Base-by-base conservation (phyloP, 2,113 vertebrate species). In the Camelus dromedarius region DNA sequence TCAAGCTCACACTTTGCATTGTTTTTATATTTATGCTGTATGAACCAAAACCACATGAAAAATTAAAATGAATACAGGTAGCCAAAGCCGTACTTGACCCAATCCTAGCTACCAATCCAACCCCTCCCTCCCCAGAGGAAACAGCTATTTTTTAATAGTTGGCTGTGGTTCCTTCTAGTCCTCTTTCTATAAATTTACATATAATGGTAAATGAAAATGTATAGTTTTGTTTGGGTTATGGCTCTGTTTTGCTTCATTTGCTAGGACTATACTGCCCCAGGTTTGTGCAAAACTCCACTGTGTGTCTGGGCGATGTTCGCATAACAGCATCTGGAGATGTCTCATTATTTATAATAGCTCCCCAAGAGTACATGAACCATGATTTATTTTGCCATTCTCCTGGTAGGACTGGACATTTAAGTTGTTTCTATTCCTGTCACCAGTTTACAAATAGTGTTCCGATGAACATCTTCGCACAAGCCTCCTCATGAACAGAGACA, bases 301-400 rank as follows among this genome's bases (percentile, higher is more conserved):
- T 38, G 19, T 20, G 28, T 80, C 85, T 85, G 54, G 76, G 72
- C 77, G 4, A 26, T 26, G 70, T 52, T 91, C 58, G 54, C 46
- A 64, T 16, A 26, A 1, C 30, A 18, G 46, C 15, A 4, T 70
- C 95, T 64, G 69, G 56, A 64, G 52, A 7, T 2, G 35, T 38
- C 75, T 96, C 92, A 30, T n/a, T 86, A 66, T 79, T 93, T 84
- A 62, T 38, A 60, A 70, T 30, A 46, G 64, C 52, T 76, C 69
- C 46, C 58, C 19, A 13, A 56, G 30, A 56, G 30, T 18, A 3
- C 12, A 60, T 16, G 69, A 88, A 52, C 73, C 22, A 10, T 22
- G 2, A 48, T 86, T 86, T 89, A 42, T 86, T 89, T 77, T 82
- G 38, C 48, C 38, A 32, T 73, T 46, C 12, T 12, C 50, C 58